Conservation (phyloP, 2,888 invertebrate genomes). For the Formica aserva region DNA sequence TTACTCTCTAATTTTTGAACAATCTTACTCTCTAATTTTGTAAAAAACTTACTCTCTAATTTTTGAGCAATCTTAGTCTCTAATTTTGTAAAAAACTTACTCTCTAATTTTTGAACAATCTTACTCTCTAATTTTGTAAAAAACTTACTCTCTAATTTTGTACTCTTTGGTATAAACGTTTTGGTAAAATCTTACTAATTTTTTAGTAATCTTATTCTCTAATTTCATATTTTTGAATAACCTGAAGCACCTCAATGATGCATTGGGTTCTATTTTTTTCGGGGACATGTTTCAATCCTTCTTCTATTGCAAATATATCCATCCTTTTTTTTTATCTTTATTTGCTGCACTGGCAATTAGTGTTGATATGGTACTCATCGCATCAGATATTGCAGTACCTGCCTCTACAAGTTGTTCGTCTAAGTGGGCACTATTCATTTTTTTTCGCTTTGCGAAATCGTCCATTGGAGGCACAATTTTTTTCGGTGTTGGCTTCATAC, state of each 20-base stretch:
- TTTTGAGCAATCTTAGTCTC: too few species aligned
- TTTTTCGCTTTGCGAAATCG: neutral
- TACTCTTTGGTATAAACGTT: neutral
- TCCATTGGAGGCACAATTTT: slow-evolving; percentile 4
- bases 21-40: too few species aligned
- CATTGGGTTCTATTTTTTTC: neutral
- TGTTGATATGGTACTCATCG: slow-evolving; percentile 9
- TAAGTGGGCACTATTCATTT: neutral
- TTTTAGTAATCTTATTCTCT: too few species aligned
- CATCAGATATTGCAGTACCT: slow-evolving; percentile 11
- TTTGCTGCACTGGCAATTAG: neutral
- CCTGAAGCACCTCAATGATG: neutral
- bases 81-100: neutral
- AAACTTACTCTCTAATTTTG: neutral
- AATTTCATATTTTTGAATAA: slow-evolving; percentile 15
- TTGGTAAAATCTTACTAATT: too few species aligned
- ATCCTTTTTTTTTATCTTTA: neutral
- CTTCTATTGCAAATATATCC: neutral
- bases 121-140: neutral
- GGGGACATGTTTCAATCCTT: neutral
- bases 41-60: too few species aligned
- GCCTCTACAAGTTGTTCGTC: neutral
- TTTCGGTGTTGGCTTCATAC: neutral
- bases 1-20: too few species aligned
- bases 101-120: neutral